Conservation (phyloP, 2,113 vertebrate species). For the Vimba vimba region DNA sequence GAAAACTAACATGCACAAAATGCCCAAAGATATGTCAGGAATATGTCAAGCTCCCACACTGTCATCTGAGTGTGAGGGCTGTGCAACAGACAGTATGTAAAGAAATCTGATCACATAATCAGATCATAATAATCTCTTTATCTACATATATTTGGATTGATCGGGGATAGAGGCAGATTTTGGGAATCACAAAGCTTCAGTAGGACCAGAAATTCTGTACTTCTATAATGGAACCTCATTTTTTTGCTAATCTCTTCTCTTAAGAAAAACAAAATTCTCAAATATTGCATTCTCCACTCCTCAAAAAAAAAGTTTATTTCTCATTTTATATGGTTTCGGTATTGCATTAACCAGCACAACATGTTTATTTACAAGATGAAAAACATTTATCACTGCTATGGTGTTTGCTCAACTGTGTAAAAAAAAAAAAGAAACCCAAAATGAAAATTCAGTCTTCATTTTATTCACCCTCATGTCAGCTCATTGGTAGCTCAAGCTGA, state of each 20-base stretch:
- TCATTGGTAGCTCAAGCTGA: neutral
- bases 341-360: neutral
- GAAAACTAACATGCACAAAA: neutral
- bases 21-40: neutral
- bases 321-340: neutral
- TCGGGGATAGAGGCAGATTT: conserved; percentile 7
- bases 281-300: neutral
- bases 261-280: neutral
- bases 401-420: conserved; percentile 45
- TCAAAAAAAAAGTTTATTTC: conserved; percentile 14
- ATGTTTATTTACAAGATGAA: conserved; percentile 11
- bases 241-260: neutral
- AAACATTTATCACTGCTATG: neutral
- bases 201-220: neutral
- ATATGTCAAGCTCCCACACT: neutral
- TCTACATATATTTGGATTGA: conserved; percentile 7
- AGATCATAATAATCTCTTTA: conserved; percentile 12
- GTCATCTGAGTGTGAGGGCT: neutral
- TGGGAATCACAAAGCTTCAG: conserved; percentile 14
- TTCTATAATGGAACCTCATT: neutral
- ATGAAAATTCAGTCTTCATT: neutral
- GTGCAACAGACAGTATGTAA: neutral
- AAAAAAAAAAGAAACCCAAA: neutral
- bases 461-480: neutral
- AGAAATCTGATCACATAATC: neutral